Evolutionary conservation across 2,888 invertebrate genomes (phyloP), one percentile per base, ranked within the genome.

Genomic region (Lochmaea capreae): DNA sequence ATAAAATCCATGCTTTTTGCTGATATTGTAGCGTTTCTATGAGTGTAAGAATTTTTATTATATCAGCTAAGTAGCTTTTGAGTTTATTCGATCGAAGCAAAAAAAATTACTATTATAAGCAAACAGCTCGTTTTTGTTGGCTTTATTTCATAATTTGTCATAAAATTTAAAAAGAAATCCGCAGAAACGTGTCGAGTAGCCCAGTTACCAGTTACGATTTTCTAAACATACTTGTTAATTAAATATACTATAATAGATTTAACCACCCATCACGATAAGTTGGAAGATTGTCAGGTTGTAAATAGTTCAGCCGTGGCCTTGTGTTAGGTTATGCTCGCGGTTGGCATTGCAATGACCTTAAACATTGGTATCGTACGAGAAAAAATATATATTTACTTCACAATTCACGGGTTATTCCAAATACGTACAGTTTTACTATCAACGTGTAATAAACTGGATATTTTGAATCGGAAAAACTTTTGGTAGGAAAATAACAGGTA

Each of bases 221-320:
- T 33, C 8, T 33, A 33, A 33, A 33, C 33, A 33, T 33, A 33
- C 33, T 33, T 33, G 33, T 33, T 33, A 33, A 33, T 33, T 33
- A 5, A 49, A 49, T 49, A 18, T 54, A 54, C 18, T 9, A 54
- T 54, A 54, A 54, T 54, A 54, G 18, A 54, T 54, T 54, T 54
- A n/a, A 3, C 54, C 54, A 54, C 71, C 76, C 76, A 75, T 75
- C 71, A 75, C 73, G 72, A 79, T 80, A 79, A 78, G 77, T 80
- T 82, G 79, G 81, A 80, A 77, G 75, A 78, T 75, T 80, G 80
- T 81, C 80, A 81, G 80, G 79, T 82, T 80, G 81, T 81, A 81
- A 82, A 82, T 82, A 81, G 78, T 39, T 79, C 75, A 80, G 76
- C 81, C 81, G 76, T 82, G 82, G 80, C 81, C 82, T 81, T 81